Evolutionary conservation across 1,140 invertebrate genomes (phyloP).

Genomic region (Metaphire vulgaris): DNA sequence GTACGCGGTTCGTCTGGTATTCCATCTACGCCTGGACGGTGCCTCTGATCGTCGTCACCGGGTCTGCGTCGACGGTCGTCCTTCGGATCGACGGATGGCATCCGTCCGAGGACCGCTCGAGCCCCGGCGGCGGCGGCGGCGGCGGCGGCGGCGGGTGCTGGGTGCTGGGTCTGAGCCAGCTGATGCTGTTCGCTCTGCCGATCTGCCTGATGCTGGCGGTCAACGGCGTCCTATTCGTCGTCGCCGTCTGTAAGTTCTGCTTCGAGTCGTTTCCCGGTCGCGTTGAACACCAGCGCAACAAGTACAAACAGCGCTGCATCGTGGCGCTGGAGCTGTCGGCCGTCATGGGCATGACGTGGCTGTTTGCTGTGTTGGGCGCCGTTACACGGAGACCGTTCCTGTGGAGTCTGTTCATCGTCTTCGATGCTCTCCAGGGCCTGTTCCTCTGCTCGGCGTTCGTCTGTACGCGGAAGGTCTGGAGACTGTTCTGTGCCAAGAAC

Average conservation of each 20-base stretch:
- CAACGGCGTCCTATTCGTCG: conserved; percentile 41
- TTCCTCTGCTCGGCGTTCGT: conserved; percentile 36
- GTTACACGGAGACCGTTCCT: conserved; percentile 27
- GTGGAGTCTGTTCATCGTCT: conserved; percentile 35
- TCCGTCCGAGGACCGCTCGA: conserved; percentile 13
- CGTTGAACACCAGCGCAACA: conserved; percentile 21
- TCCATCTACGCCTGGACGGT: conserved; percentile 55
- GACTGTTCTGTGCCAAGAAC: conserved; percentile 8
- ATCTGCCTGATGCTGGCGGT: conserved; percentile 39
- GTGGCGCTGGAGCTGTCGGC: conserved; percentile 55
- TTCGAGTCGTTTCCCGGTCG: conserved; percentile 34
- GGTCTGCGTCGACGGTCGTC: conserved; percentile 52
- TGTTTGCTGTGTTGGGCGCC: conserved; percentile 39
- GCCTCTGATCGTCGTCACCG: conserved; percentile 51
- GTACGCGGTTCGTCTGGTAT: conserved; percentile 53
- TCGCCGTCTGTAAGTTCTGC: conserved; percentile 52
- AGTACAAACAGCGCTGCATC: conserved; percentile 37
- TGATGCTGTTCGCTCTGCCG: conserved; percentile 44
- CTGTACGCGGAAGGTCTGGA: conserved; percentile 29
- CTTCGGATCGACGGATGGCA: conserved; percentile 20
- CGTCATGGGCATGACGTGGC: conserved; percentile 47
- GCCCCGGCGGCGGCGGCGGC: conserved; percentile 35
- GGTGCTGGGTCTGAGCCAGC: conserved; percentile 36
- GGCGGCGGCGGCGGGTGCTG: conserved; percentile 53
- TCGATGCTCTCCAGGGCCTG: conserved; percentile 37